These are phyloP conservation scores for Theocolax elegans DNA, from an alignment of 1,140 invertebrate species.

Conservation along the genomic window DNA sequence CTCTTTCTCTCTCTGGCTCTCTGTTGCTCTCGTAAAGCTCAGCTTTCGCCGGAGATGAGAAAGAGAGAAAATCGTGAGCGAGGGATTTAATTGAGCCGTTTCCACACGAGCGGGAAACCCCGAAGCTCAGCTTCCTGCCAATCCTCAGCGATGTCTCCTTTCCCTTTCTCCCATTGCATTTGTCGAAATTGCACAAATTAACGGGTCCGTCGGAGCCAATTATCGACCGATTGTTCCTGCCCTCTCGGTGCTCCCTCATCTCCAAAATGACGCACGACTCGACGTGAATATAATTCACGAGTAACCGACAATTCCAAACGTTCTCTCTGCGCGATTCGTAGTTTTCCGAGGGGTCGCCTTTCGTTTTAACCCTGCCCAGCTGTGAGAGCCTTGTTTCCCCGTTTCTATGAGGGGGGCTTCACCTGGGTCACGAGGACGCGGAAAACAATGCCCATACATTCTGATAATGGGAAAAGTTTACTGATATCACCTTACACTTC, in stretches of 20 bases:
- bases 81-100: conserved; percentile 35
- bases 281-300: conserved; percentile 3
- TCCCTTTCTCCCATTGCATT: background rate
- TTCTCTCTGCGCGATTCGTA: no score
- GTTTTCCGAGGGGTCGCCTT: no score
- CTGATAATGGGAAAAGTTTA: no score
- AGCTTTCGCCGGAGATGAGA: background rate
- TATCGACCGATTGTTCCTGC: conserved; percentile 24
- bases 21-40: background rate
- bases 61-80: no score
- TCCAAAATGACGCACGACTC: background rate
- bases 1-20: background rate
- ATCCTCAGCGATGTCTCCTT: background rate
- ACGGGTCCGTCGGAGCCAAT: conserved; percentile 12
- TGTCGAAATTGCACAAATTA: conserved; percentile 4
- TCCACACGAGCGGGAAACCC: background rate
- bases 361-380: no score
- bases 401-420: no score
- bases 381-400: no score
- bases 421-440: no score
- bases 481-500: no score
- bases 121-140: background rate
- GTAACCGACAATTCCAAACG: no score
- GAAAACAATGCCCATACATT: no score
- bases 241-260: background rate